Evolutionary conservation across 2,888 invertebrate species (phyloP).

Genomic region (Ceramica pisi): DNA sequence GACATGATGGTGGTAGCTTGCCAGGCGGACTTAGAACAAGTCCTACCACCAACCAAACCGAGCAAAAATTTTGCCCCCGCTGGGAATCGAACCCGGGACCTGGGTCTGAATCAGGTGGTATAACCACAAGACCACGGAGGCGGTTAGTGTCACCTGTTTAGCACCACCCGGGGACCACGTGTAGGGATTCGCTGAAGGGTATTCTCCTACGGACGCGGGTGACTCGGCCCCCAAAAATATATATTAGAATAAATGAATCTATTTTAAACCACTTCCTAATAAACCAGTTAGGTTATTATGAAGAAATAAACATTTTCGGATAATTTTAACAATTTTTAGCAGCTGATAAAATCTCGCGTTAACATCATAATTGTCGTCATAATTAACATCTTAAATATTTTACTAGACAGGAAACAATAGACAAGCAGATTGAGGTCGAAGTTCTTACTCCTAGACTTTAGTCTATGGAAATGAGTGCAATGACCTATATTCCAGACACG

Average conservation of each 20-base stretch:
- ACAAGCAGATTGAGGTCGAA: conserved; percentile 30
- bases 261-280: conserved; percentile 1
- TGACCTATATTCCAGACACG: conserved; percentile 10
- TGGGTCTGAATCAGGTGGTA: too few species aligned
- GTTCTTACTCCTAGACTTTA: conserved; percentile 29
- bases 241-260: neutral
- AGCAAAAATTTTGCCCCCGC: too few species aligned
- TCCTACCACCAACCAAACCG: too few species aligned
- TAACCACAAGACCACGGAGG: too few species aligned
- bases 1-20: too few species aligned
- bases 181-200: too few species aligned
- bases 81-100: too few species aligned
- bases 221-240: too few species aligned
- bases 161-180: too few species aligned
- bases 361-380: neutral
- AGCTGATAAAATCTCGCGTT: conserved; percentile 23
- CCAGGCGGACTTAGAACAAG: too few species aligned
- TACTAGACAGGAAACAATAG: conserved; percentile 35
- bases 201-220: too few species aligned
- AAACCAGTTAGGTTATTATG: conserved; percentile 1
- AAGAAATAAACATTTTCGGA: conserved; percentile 24
- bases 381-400: conserved; percentile 6
- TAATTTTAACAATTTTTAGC: conserved; percentile 11
- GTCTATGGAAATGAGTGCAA: conserved; percentile 33
- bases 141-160: too few species aligned